phyloP scores from a whole-genome alignment of 2,888 invertebrate species.

The Scelioninae gen. 2 region DNA sequence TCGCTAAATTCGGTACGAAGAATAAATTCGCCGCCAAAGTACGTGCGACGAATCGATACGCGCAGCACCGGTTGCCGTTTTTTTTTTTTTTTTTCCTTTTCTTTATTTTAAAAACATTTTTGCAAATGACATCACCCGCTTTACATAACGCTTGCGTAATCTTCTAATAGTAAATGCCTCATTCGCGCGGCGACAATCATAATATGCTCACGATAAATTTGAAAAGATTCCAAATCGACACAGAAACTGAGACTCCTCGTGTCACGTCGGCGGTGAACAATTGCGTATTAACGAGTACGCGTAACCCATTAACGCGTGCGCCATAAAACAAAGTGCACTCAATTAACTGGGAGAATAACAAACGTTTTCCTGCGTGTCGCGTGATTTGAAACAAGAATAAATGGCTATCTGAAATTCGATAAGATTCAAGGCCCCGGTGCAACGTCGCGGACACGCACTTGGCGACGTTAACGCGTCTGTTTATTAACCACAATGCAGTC shows the following conservation, averaged over 20 bases:
- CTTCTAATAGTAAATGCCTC: conserved; percentile 21
- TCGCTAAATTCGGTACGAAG: too few relatives aligned
- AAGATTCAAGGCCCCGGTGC: conserved; percentile 35
- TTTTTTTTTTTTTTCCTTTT: conserved; percentile 9
- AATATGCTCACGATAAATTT: conserved; percentile 32
- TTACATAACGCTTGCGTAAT: conserved; percentile 36
- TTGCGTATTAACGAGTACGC: conserved; percentile 36
- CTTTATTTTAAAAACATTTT: too few relatives aligned
- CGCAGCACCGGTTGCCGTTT: too few relatives aligned
- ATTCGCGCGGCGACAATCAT: conserved; percentile 19
- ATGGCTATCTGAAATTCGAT: conserved; percentile 46
- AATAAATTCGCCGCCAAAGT: too few relatives aligned
- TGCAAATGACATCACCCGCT: conserved; percentile 31
- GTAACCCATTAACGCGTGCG: conserved; percentile 37
- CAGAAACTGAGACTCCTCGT: conserved; percentile 26
- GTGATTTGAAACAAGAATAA: conserved; percentile 49
- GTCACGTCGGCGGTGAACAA: conserved; percentile 35
- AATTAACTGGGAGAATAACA: conserved; percentile 27
- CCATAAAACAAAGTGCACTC: conserved; percentile 46
- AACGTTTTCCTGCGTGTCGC: conserved; percentile 38
- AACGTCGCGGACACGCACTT: conserved; percentile 4
- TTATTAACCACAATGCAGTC: conserved; percentile 34
- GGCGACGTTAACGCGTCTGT: conserved; percentile 19
- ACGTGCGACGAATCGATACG: too few relatives aligned
- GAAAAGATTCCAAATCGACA: conserved; percentile 31